phyloP scores from a whole-genome alignment of 1,140 invertebrate genomes.

The Drosophila rufa region DNA sequence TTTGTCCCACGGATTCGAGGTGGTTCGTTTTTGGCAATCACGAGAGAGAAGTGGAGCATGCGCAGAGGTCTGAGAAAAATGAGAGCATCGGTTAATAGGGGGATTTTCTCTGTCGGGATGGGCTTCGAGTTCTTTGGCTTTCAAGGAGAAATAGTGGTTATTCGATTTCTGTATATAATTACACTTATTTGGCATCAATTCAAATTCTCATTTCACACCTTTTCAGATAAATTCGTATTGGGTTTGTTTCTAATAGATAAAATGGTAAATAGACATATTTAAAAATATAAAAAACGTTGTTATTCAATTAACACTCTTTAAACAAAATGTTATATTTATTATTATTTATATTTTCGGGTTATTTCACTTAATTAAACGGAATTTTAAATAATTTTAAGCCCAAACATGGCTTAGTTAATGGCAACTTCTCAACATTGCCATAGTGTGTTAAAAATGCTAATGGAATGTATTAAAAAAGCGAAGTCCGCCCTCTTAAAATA shows the following conservation, averaged over 20 bases:
- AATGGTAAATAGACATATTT: no score
- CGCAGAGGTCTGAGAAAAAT: background rate
- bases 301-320: no score
- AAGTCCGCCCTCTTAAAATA: background rate
- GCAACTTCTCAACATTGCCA: background rate
- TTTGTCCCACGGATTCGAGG: constrained; percentile 23
- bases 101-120: constrained; percentile 14
- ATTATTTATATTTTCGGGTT: no score
- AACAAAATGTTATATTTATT: no score
- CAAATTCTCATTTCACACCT: no score
- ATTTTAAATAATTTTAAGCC: no score
- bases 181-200: background rate
- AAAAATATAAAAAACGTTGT: no score
- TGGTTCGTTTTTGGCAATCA: constrained; percentile 49
- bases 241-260: no score
- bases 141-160: constrained; percentile 1
- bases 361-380: no score
- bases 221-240: background rate
- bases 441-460: background rate
- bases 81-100: constrained; percentile 5
- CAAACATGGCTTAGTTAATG: no score
- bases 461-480: background rate
- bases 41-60: constrained; percentile 6
- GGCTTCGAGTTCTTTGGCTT: background rate
- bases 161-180: background rate